These are phyloP conservation scores for Harpagifer antarcticus DNA, from an alignment of 2,797 vertebrate species.

Conservation along the genomic window DNA sequence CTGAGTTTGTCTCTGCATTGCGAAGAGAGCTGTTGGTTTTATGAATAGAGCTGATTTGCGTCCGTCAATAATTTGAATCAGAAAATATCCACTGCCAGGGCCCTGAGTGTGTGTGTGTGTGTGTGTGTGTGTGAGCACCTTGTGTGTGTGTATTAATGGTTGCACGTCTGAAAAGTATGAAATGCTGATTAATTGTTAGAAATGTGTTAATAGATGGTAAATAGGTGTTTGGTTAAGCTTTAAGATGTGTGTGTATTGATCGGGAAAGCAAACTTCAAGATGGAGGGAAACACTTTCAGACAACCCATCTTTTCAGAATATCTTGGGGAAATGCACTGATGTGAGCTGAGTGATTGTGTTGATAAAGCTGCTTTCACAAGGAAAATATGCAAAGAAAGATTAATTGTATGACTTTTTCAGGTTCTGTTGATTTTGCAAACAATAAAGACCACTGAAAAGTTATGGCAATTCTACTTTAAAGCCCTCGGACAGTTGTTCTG, in stretches of 20 bases:
- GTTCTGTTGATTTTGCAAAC: not conserved
- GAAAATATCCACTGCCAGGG: conserved; percentile 45
- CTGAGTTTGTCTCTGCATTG: conserved; percentile 46
- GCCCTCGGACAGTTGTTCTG: too few species aligned
- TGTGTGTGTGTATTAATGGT: not conserved
- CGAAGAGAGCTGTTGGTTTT: conserved; percentile 65
- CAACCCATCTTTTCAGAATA: not conserved
- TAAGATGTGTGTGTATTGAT: not conserved
- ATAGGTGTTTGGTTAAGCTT: not conserved
- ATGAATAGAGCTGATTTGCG: conserved; percentile 75
- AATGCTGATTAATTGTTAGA: not conserved
- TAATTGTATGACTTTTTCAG: not conserved
- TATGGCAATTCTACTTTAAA: not conserved
- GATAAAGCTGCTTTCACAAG: not conserved
- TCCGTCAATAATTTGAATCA: conserved; percentile 76
- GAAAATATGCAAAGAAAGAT: not conserved
- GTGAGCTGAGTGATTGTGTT: not conserved
- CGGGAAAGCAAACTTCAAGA: not conserved
- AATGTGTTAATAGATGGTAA: not conserved
- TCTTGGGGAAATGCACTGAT: conserved; percentile 8
- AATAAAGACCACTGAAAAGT: not conserved
- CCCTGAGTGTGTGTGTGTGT: conserved; percentile 1
- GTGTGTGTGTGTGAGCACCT: not conserved
- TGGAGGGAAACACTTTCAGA: not conserved
- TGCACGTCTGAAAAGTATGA: conserved; percentile 2